phyloP scores from a whole-genome alignment of 2,113 vertebrate species.

The Stercorarius parasiticus region DNA sequence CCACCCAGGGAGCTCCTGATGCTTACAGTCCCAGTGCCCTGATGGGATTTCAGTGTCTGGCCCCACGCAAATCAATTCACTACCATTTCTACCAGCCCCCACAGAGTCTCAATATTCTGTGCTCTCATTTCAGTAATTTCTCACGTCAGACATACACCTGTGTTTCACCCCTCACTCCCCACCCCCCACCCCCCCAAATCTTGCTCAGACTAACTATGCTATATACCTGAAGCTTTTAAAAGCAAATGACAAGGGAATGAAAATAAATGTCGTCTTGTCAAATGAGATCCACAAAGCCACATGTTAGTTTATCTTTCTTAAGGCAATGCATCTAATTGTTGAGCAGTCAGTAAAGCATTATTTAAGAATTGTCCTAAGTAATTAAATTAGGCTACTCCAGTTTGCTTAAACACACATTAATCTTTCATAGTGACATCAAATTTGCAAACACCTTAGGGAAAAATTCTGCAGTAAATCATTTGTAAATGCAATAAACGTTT shows the following conservation, averaged over 20 bases:
- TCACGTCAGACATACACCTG: neutral
- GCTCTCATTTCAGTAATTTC: neutral
- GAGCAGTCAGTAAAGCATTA: slow-evolving; percentile 42
- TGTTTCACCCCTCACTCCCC: neutral
- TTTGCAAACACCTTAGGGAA: slow-evolving; percentile 52
- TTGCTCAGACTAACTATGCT: neutral
- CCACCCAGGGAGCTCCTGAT: rapidly evolving
- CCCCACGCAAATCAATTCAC: neutral
- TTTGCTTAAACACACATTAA: slow-evolving; percentile 63
- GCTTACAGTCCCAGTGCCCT: rapidly evolving
- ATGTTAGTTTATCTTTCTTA: slow-evolving; percentile 37
- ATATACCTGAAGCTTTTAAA: neutral
- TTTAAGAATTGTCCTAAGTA: slow-evolving; percentile 66
- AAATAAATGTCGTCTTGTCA: slow-evolving; percentile 1
- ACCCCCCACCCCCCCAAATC: neutral
- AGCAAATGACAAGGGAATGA: neutral
- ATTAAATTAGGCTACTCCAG: slow-evolving; percentile 64
- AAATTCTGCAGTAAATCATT: slow-evolving; percentile 39
- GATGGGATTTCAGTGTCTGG: neutral
- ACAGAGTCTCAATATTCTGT: neutral
- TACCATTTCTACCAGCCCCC: neutral
- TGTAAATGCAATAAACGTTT: slow-evolving; percentile 57
- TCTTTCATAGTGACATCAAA: slow-evolving; percentile 55
- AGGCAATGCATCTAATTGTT: slow-evolving; percentile 38
- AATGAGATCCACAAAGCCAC: neutral